These are phyloP conservation scores for Upupa epops DNA, from an alignment of 2,113 vertebrate species.

Conservation along the genomic window DNA sequence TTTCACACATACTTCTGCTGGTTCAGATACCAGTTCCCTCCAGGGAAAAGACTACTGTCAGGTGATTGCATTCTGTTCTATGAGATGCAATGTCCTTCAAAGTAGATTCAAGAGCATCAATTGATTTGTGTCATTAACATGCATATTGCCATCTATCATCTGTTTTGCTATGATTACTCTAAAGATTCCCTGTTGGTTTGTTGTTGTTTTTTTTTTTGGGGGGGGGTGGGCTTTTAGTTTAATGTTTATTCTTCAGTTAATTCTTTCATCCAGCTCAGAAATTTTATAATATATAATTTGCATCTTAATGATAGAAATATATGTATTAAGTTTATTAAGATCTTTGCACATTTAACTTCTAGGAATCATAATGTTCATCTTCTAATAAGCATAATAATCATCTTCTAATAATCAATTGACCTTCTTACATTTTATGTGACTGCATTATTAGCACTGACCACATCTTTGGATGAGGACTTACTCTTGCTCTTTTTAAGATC, in stretches of 20 bases:
- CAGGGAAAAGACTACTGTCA: background rate
- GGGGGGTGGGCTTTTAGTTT: background rate
- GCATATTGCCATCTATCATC: background rate
- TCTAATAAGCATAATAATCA: too few species aligned
- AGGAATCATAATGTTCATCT: background rate
- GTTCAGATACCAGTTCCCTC: constrained; percentile 31
- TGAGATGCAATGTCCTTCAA: constrained; percentile 47
- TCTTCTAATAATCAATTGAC: background rate
- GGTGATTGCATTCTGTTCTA: constrained; percentile 17
- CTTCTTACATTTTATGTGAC: background rate
- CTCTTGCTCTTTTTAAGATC: background rate
- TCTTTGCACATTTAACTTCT: background rate
- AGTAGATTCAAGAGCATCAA: constrained; percentile 28
- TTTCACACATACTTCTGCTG: constrained; percentile 23
- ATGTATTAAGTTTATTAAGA: background rate
- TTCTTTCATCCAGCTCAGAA: background rate
- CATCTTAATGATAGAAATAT: background rate
- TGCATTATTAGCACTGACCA: background rate
- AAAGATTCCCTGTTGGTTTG: background rate
- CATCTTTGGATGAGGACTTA: background rate
- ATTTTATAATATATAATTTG: background rate
- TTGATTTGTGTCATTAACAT: constrained; percentile 17
- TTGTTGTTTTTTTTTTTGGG: background rate
- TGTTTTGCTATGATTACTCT: background rate
- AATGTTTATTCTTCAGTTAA: constrained; percentile 14